Base-by-base conservation (phyloP, 2,888 invertebrate species). In the Graphium colonna region DNA sequence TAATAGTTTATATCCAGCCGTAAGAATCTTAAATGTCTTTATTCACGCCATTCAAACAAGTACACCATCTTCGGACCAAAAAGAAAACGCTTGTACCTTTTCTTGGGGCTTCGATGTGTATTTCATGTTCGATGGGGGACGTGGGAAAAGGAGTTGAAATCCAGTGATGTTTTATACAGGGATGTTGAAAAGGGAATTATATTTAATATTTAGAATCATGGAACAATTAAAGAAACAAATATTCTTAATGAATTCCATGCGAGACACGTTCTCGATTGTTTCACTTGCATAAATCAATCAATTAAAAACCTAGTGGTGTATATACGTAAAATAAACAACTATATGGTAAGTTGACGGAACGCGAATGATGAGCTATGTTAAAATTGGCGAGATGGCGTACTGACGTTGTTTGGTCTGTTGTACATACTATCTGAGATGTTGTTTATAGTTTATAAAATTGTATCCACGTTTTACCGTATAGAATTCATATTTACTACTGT, bases 101-200 rank as follows among this genome's bases (percentile, higher is more conserved):
- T 21, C 21, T 21, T 28, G 28, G 42, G 28, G 42, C 8, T 31
- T 31, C 17, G 31, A 42, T 42, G 18, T 42, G 28, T 12, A 10
- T 1, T 31, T 9, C 9, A 31, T 10, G 9, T 31, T 31, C 9
- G 31, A 31, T 3, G 9, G 8, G 9, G 31, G 5, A 10, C 8
- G 1, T 31, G 31, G 31, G 10, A 31, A 7, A 9, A 31, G 8
- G 10, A 31, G 8, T 26, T 15, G 43, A n/a, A 15, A n/a, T n/a
- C n/a, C 31, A 31, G 40, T 45, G 45, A 45, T 41, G 40, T 41
- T 28, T 16, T 16, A 33, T 52, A 52, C 51, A 52, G 51, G 51
- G 51, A 41, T 40, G 33, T 52, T 39, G 39, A 38, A 26, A n/a
- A 26, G 1, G 41, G 17, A 45, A 18, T 18, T 41, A 41, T 17